phyloP scores from a whole-genome alignment of 2,888 invertebrate genomes.

The Odiellus spinosus region DNA sequence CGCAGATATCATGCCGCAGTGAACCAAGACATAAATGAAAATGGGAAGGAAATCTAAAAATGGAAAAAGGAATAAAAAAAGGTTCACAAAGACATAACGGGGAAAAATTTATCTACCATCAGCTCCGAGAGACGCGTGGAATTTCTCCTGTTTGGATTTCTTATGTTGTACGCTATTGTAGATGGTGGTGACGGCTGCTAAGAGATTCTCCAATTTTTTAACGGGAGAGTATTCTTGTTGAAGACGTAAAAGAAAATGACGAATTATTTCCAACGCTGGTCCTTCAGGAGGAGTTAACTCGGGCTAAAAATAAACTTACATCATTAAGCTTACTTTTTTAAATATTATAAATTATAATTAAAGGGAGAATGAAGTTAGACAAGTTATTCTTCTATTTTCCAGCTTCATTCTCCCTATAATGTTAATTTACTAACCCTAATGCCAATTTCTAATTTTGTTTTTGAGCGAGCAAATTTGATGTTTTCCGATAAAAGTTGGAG shows the following conservation, averaged over 20 bases:
- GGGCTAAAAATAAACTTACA: constrained; percentile 6
- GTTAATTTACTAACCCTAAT: constrained; percentile 28
- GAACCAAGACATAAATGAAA: constrained; percentile 77
- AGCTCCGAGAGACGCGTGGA: constrained; percentile 18
- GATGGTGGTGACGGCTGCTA: constrained; percentile 74
- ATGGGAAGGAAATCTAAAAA: constrained; percentile 63
- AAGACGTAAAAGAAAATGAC: constrained; percentile 51
- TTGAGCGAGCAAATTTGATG: constrained; percentile 32
- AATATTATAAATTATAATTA: too few species aligned
- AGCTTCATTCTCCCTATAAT: too few species aligned
- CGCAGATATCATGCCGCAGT: constrained; percentile 73
- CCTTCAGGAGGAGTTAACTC: constrained; percentile 50
- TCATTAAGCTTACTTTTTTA: too few species aligned
- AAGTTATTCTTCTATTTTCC: too few species aligned
- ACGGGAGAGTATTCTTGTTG: constrained; percentile 82
- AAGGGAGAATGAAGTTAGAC: too few species aligned
- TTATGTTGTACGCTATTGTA: constrained; percentile 31
- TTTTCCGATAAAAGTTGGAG: constrained; percentile 31
- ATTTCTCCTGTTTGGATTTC: constrained; percentile 11
- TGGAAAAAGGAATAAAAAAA: constrained; percentile 1
- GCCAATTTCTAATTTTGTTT: constrained; percentile 34
- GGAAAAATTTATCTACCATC: constrained; percentile 18
- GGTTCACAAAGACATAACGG: too few species aligned
- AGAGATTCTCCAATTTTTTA: constrained; percentile 77
- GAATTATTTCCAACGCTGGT: constrained; percentile 55